phyloP scores from a whole-genome alignment of 1,140 invertebrate species.

The Piezodorus guildinii region DNA sequence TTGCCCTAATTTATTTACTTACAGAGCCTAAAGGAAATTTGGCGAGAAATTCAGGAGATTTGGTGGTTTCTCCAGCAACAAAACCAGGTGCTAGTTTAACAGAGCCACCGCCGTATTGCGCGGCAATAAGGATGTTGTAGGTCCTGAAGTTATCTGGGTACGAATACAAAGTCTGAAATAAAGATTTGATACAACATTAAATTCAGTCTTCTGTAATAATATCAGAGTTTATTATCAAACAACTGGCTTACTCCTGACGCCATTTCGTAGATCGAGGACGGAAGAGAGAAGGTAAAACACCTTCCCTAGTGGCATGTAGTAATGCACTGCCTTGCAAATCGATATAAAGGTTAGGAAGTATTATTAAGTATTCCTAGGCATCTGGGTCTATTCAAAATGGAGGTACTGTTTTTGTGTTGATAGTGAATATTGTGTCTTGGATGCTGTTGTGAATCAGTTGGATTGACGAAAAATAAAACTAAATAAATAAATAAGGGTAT shows the following conservation, averaged over 20 bases:
- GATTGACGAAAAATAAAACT: too few species aligned
- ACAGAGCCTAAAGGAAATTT: slow-evolving; percentile 96
- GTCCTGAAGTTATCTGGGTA: slow-evolving; percentile 92
- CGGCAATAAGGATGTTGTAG: slow-evolving; percentile 86
- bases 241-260: slow-evolving; percentile 27
- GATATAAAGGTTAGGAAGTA: not conserved
- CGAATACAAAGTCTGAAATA: slow-evolving; percentile 68
- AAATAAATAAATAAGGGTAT: too few species aligned
- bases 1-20: too few species aligned
- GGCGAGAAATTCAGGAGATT: slow-evolving; percentile 68
- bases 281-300: slow-evolving; percentile 14
- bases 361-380: not conserved
- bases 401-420: slow-evolving; percentile 19
- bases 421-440: not conserved
- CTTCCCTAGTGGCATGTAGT: not conserved
- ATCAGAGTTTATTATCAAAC: not conserved
- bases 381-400: slow-evolving; percentile 15
- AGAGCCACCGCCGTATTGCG: slow-evolving; percentile 81
- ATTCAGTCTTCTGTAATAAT: not conserved
- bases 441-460: too few species aligned
- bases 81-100: slow-evolving; percentile 76
- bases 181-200: not conserved
- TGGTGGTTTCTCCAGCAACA: slow-evolving; percentile 89
- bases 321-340: not conserved
- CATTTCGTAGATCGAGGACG: slow-evolving; percentile 18